Percentiles rank a stretch among this genome's conserved stretches.
These are phyloP conservation scores for Thelaira solivaga DNA, from an alignment of 2,888 invertebrate species.

Conservation along the genomic window DNA sequence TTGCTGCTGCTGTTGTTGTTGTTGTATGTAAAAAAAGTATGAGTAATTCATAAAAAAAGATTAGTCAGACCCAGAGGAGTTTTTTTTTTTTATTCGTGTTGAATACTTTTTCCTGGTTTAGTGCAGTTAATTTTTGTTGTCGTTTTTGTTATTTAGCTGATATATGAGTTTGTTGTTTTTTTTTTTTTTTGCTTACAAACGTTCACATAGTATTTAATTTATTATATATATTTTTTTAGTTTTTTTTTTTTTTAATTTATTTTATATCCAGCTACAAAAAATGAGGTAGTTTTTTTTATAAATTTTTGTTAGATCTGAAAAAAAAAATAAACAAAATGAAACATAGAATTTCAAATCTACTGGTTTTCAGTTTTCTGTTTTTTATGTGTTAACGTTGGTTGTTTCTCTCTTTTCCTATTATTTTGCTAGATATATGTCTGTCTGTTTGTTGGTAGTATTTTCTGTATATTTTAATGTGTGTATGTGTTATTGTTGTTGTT, in stretches of 20 bases:
- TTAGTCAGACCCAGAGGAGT: constrained; percentile 63
- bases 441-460: constrained; percentile 2
- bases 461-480: background rate
- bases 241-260: constrained; percentile 1
- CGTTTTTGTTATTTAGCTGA: constrained; percentile 38
- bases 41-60: constrained; percentile 57
- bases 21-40: constrained; percentile 52
- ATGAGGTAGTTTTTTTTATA: constrained; percentile 54
- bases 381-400: background rate
- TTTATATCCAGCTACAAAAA: constrained; percentile 30
- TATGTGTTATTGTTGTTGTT: constrained; percentile 14
- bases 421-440: background rate
- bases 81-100: constrained; percentile 39
- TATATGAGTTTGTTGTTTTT: constrained; percentile 38
- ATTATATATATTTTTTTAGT: background rate
- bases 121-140: constrained; percentile 35
- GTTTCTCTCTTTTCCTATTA: constrained; percentile 34
- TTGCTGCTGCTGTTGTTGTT: constrained; percentile 22
- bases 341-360: constrained; percentile 42
- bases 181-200: background rate
- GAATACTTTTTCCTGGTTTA: constrained; percentile 45
- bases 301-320: constrained; percentile 48
- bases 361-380: constrained; percentile 15
- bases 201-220: background rate
- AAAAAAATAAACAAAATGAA: constrained; percentile 21